Percentiles rank a stretch among this genome's conserved stretches.
Evolutionary conservation across 2,113 vertebrate genomes (phyloP).

Genomic region (Elephas maximus): DNA sequence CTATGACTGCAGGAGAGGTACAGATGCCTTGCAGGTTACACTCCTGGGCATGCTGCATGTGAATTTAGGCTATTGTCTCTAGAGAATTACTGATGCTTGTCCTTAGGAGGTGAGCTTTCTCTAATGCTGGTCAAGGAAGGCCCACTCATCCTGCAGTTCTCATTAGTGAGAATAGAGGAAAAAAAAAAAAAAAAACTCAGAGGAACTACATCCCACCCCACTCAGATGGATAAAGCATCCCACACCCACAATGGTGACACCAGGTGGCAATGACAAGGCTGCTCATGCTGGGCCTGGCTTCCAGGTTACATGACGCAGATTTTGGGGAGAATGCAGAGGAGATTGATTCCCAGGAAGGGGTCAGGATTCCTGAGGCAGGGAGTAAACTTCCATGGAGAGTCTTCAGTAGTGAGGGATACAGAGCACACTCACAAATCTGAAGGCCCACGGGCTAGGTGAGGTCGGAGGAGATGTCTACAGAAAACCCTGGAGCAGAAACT

Average conservation of each 20-base stretch:
- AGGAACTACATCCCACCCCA: neutral
- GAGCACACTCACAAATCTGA: neutral
- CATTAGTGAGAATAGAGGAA: neutral
- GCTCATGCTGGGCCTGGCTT: neutral
- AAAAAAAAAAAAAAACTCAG: neutral
- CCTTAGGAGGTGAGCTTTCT: neutral
- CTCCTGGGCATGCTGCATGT: neutral
- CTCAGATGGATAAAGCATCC: rapidly evolving
- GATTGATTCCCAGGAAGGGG: neutral
- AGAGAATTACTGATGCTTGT: neutral
- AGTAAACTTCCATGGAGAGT: neutral
- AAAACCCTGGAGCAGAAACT: neutral
- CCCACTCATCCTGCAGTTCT: neutral
- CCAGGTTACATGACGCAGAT: neutral
- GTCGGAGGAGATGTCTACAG: neutral
- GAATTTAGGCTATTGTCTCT: neutral
- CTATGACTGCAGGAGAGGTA: neutral
- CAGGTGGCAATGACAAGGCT: rapidly evolving
- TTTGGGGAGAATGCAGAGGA: neutral
- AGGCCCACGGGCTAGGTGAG: neutral
- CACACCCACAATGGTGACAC: neutral
- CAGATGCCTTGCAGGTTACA: too few species aligned
- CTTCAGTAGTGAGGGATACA: neutral
- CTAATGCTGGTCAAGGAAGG: neutral
- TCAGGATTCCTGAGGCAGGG: neutral